Evolutionary conservation across 2,113 vertebrate species (phyloP), one percentile per base, ranked within the genome.

Genomic region (Burhinus oedicnemus): DNA sequence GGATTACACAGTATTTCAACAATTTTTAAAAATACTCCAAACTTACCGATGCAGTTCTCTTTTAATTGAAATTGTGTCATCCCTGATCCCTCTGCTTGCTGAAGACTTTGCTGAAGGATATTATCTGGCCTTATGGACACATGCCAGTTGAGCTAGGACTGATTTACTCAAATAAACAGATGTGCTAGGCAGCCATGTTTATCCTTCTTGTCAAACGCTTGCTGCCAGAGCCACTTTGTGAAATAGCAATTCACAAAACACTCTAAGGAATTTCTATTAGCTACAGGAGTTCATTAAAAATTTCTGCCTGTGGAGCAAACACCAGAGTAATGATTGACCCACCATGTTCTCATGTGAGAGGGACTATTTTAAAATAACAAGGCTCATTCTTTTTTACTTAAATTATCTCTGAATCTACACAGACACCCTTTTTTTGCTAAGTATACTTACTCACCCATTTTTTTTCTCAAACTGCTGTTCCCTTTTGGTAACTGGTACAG

Each of bases 271-370:
- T 97, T 97, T 87, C 87, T 96, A 87, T 95, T 92, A 97, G 91
- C 94, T 96, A 87, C 83, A 87, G 60, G 83, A 96, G 94, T 95
- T 97, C 95, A 96, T 97, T 97, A 97, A 96, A 95, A 95, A 95
- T 74, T 96, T 94, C 96, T 92, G 89, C 87, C 94, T 85, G 87
- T 89, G 89, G 83, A 96, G 87, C 72, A 85, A 95, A 91, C 91
- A 89, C 83, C 78, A 82, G 57, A 94, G 95, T 95, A 95, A 97
- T 95, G 95, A 97, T 95, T 96, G 92, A 96, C 93, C 94, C 70
- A 91, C 92, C 92, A 89, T 95, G 89, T 93, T 89, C 83, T 96
- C 66, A 72, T 92, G 89, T 79, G 83, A 91, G 69, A 92, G 38
- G 34, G 78, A 91, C 87, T 95, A 84, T 89, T 93, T 92, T 93